These are phyloP conservation scores for Bombus pascuorum DNA, from an alignment of 1,140 invertebrate species.

Conservation along the genomic window DNA sequence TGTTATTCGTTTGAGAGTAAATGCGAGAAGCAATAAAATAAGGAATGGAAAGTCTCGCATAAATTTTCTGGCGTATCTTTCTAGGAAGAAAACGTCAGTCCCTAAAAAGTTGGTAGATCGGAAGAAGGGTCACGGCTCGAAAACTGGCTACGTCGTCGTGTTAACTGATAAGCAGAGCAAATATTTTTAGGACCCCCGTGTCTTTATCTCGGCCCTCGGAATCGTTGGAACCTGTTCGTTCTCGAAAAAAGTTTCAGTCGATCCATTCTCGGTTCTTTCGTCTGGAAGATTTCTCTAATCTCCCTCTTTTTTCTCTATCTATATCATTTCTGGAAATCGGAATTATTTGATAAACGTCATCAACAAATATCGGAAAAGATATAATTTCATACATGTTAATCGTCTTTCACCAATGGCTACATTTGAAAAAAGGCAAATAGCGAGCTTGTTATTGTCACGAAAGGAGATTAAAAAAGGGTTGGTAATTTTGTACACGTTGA, in stretches of 20 bases:
- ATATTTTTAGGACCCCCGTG: constrained; percentile 66
- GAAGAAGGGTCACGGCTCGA: neutral
- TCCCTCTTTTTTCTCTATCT: too few relatives aligned
- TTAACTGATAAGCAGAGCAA: constrained; percentile 53
- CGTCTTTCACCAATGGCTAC: too few relatives aligned
- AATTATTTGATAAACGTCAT: too few relatives aligned
- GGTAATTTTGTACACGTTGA: too few relatives aligned
- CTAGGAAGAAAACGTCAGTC: neutral
- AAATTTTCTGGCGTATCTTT: constrained; percentile 15
- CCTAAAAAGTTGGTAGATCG: neutral
- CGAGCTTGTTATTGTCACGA: too few relatives aligned
- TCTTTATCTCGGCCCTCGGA: constrained; percentile 35
- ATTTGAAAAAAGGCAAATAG: too few relatives aligned
- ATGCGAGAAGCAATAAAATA: neutral
- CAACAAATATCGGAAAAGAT: too few relatives aligned
- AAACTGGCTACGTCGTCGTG: neutral
- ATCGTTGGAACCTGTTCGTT: constrained; percentile 24
- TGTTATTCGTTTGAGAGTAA: neutral
- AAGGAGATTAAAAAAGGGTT: too few relatives aligned
- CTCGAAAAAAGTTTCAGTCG: neutral
- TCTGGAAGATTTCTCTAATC: neutral
- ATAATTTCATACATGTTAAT: too few relatives aligned
- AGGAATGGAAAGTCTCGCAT: neutral
- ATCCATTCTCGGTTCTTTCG: neutral
- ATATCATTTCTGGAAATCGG: too few relatives aligned